Conservation (phyloP, 2,797 vertebrate species). For the Cirrhinus mrigala region DNA sequence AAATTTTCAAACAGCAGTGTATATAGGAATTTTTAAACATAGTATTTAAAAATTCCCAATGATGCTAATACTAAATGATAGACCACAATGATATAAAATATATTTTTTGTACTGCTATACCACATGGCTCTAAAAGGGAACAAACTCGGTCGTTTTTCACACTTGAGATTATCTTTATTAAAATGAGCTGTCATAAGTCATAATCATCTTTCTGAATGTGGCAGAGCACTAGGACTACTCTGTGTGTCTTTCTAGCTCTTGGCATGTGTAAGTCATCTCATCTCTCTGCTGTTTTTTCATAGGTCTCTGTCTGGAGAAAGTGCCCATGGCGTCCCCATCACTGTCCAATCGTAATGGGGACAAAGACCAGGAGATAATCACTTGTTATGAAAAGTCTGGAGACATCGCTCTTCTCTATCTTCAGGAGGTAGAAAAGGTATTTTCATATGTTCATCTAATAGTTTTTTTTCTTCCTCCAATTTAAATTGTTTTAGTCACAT, state of each 20-base stretch:
- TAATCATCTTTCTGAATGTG: not conserved
- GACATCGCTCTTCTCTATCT: conserved; percentile 97
- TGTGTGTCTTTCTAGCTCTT: conserved; percentile 5
- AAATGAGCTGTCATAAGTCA: conserved; percentile 12
- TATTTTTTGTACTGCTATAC: not conserved
- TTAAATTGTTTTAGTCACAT: not conserved
- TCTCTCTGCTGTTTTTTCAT: conserved; percentile 66
- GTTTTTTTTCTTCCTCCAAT: not conserved
- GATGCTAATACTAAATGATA: too few relatives aligned
- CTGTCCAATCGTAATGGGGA: conserved; percentile 82
- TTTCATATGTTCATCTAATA: conserved; percentile 19
- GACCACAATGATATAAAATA: not conserved
- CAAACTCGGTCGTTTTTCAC: not conserved
- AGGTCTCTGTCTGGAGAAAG: conserved; percentile 90
- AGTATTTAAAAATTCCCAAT: too few relatives aligned
- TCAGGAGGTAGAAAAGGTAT: conserved; percentile 96
- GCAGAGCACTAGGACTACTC: not conserved
- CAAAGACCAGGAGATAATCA: conserved; percentile 92
- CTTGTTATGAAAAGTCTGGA: conserved; percentile 96
- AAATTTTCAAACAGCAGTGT: too few relatives aligned
- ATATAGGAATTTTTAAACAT: too few relatives aligned
- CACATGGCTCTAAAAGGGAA: not conserved
- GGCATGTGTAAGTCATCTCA: not conserved
- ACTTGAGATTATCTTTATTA: not conserved
- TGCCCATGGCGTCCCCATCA: conserved; percentile 83